Percentiles rank a stretch among this genome's conserved stretches.
Evolutionary conservation across 1,140 invertebrate species (phyloP).

Genomic region (Proales similis): DNA sequence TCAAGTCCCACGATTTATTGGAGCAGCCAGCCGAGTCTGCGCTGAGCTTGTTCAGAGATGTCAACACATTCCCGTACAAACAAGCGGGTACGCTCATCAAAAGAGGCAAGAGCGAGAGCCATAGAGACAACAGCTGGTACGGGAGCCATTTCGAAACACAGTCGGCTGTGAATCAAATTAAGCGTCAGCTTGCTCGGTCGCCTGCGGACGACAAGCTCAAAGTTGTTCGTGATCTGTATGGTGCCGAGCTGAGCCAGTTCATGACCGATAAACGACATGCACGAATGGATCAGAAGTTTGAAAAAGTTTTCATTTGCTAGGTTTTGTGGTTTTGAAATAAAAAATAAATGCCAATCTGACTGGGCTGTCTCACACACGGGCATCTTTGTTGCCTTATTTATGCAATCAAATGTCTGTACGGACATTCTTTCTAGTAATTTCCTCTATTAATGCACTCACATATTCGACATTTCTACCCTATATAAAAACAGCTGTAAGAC

Average conservation of each 20-base stretch:
- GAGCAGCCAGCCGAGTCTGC: constrained; percentile 1
- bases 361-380: too few relatives aligned
- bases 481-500: background rate
- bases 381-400: too few relatives aligned
- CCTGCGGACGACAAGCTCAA: constrained; percentile 20
- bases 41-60: constrained; percentile 9
- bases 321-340: background rate
- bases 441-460: background rate
- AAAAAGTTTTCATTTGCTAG: constrained; percentile 36
- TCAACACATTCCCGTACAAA: constrained; percentile 6
- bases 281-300: constrained; percentile 19
- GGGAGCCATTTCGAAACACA: too few relatives aligned
- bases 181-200: background rate
- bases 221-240: constrained; percentile 2
- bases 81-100: constrained; percentile 10
- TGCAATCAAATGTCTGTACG: too few relatives aligned
- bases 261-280: constrained; percentile 14
- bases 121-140: background rate
- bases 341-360: background rate
- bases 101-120: background rate
- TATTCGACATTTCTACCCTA: constrained; percentile 21
- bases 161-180: too few relatives aligned
- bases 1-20: background rate
- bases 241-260: background rate
- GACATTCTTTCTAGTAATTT: background rate